Evolutionary conservation across 2,888 invertebrate species (phyloP).

Genomic region (Pyrgus malvae): DNA sequence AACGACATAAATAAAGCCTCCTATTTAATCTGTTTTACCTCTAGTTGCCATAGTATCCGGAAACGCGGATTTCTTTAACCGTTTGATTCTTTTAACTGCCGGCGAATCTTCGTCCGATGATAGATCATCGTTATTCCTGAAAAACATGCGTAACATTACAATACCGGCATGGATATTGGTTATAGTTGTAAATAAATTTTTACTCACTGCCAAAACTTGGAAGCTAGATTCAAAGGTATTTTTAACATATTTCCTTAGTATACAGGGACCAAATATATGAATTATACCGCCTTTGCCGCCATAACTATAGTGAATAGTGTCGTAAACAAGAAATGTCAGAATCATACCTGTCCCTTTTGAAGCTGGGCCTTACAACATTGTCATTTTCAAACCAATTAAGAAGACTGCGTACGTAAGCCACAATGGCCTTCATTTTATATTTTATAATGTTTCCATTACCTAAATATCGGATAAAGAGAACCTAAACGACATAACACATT

Average conservation of each 20-base stretch:
- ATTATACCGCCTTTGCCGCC: conserved; percentile 71
- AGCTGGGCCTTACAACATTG: conserved; percentile 52
- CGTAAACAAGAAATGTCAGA: conserved; percentile 74
- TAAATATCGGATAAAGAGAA: conserved; percentile 32
- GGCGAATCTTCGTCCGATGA: conserved; percentile 68
- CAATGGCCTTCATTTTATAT: conserved; percentile 69
- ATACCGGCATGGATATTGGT: neutral
- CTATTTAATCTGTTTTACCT: no score
- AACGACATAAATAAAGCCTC: no score
- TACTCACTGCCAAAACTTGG: conserved; percentile 70
- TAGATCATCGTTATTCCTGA: conserved; percentile 66
- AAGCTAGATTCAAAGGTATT: conserved; percentile 61
- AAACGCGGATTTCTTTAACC: conserved; percentile 57
- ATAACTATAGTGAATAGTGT: conserved; percentile 62
- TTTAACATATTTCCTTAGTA: conserved; percentile 50
- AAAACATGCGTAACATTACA: conserved; percentile 36
- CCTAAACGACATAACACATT: conserved; percentile 39
- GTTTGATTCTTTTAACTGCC: conserved; percentile 62
- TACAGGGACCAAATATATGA: neutral
- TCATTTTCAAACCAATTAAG: conserved; percentile 63
- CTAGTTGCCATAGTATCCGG: conserved; percentile 60
- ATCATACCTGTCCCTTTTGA: conserved; percentile 75
- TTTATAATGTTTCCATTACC: conserved; percentile 64
- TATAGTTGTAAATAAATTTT: neutral
- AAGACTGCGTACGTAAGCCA: conserved; percentile 68